Conservation (phyloP, 1,140 invertebrate genomes). For the Drosophila tristis region DNA sequence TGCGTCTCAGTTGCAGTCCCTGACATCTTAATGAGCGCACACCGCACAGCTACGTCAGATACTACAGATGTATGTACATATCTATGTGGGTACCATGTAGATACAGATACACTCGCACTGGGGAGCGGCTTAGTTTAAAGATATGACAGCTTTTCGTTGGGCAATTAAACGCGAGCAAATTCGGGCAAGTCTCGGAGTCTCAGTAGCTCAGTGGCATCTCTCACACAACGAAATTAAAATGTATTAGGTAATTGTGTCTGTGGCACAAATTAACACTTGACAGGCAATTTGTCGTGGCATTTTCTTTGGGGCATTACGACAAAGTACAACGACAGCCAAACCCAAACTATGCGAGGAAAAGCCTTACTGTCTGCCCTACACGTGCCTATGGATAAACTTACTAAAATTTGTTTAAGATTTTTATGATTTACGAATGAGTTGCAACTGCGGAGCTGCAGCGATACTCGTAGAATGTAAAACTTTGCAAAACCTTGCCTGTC, state of each 20-base stretch:
- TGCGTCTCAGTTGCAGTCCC: constrained; percentile 47
- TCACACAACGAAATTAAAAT: constrained; percentile 72
- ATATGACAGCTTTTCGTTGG: constrained; percentile 52
- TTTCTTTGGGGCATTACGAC: constrained; percentile 49
- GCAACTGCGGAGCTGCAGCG: not conserved
- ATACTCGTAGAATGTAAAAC: no score
- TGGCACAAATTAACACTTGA: constrained; percentile 78
- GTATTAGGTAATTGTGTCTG: constrained; percentile 81
- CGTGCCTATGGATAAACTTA: not conserved
- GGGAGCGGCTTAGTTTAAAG: constrained; percentile 29
- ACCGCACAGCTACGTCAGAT: constrained; percentile 7
- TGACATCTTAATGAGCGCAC: constrained; percentile 51
- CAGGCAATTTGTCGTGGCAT: constrained; percentile 69
- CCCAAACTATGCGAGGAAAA: constrained; percentile 4
- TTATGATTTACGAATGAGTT: not conserved
- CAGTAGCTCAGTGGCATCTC: constrained; percentile 38
- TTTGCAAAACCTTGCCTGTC: no score
- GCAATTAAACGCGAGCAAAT: constrained; percentile 46
- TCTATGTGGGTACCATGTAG: no score
- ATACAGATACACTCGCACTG: no score
- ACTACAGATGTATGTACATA: constrained; percentile 6
- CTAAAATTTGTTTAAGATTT: not conserved
- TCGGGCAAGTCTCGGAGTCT: constrained; percentile 23
- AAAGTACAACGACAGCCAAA: constrained; percentile 8
- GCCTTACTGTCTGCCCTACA: constrained; percentile 13